phyloP scores from a whole-genome alignment of 2,113 vertebrate genomes.

The Mormyrus iriodes region DNA sequence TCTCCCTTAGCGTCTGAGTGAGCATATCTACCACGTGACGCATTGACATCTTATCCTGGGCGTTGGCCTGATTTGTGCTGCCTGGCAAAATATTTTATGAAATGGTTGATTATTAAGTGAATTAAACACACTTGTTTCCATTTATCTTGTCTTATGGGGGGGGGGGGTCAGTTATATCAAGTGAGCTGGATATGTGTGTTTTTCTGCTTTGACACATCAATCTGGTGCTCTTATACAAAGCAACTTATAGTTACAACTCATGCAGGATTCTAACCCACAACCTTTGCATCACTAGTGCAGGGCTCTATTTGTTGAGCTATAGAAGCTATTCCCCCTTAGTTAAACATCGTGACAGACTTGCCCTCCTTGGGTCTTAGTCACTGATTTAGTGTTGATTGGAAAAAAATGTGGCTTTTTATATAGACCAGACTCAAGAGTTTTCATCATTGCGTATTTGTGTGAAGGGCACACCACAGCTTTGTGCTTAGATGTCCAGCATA shows the following conservation, averaged over 20 bases:
- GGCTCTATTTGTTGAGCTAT: not conserved
- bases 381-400: not conserved
- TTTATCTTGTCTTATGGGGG: too few relatives aligned
- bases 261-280: not conserved
- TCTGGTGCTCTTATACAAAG: not conserved
- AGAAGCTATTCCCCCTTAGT: fast-evolving
- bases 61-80: not conserved
- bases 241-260: not conserved
- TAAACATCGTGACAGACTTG: not conserved
- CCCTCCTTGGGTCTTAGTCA: not conserved
- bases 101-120: not conserved
- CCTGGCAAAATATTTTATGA: not conserved
- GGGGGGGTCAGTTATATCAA: too few relatives aligned
- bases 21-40: not conserved
- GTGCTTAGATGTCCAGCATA: not conserved
- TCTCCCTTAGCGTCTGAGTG: not conserved
- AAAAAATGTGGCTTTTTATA: not conserved
- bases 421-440: not conserved
- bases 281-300: not conserved
- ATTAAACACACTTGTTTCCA: not conserved
- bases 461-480: not conserved
- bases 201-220: not conserved
- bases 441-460: not conserved
- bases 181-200: not conserved
- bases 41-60: not conserved